phyloP scores from a whole-genome alignment of 92 coral and sea anemone species.

The Palythoa grandis region DNA sequence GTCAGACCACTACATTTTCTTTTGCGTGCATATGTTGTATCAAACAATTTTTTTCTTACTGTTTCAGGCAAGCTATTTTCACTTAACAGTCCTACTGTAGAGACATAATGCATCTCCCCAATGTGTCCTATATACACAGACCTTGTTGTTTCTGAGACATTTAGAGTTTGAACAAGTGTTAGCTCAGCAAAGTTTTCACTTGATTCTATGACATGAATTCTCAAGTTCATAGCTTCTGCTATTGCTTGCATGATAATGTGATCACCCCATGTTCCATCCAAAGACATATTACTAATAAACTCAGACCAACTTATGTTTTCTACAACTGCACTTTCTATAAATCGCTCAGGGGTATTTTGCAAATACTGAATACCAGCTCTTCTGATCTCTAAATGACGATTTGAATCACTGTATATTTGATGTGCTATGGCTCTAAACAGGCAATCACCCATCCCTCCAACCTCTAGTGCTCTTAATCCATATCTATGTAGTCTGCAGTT shows the following conservation, averaged over 20 bases:
- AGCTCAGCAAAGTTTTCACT: constrained; percentile 6
- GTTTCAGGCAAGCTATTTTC: neutral
- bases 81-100: neutral
- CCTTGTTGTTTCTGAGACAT: constrained; percentile 3
- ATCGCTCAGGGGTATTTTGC: constrained; percentile 18
- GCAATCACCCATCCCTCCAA: constrained; percentile 51
- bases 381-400: constrained; percentile 11
- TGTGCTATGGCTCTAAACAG: constrained; percentile 53
- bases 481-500: constrained; percentile 35
- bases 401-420: constrained; percentile 39
- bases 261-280: constrained; percentile 25
- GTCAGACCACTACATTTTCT: constrained; percentile 22
- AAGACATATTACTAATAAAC: neutral
- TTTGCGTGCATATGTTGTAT: neutral
- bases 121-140: constrained; percentile 9
- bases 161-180: constrained; percentile 2
- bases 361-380: constrained; percentile 4
- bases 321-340: constrained; percentile 39
- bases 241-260: constrained; percentile 50
- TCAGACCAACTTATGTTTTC: constrained; percentile 13
- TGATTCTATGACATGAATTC: constrained; percentile 13
- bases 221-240: constrained; percentile 33
- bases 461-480: constrained; percentile 33
- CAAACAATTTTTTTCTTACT: constrained; percentile 24
- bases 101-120: constrained; percentile 11